phyloP scores from a whole-genome alignment of 1,140 invertebrate genomes.

The Thaumetopoea pityocampa region DNA sequence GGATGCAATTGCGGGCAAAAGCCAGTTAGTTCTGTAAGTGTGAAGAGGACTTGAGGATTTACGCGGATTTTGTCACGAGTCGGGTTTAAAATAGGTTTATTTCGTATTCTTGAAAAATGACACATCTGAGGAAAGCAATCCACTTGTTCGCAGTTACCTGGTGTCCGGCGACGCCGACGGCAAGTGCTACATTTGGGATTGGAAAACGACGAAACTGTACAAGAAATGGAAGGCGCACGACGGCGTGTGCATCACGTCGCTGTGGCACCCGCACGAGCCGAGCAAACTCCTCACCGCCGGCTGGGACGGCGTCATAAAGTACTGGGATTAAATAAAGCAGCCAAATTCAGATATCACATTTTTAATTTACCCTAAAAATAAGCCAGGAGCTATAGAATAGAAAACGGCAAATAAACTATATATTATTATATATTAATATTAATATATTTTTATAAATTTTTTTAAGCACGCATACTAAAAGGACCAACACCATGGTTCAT shows the following conservation, averaged over 20 bases:
- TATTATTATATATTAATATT: conserved; percentile 25
- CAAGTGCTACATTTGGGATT: conserved; percentile 99
- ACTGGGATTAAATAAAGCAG: conserved; percentile 90
- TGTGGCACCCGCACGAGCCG: conserved; percentile 99
- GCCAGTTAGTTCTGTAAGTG: too few relatives aligned
- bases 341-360: conserved; percentile 10
- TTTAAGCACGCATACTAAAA: conserved; percentile 21
- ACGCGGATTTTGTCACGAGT: too few relatives aligned
- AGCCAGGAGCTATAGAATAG: conserved; percentile 53
- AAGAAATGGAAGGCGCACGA: conserved; percentile 99
- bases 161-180: conserved; percentile 99
- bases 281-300: conserved; percentile 97
- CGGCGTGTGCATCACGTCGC: conserved; percentile 93
- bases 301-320: conserved; percentile 99
- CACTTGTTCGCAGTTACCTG: conserved; percentile 86
- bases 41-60: too few relatives aligned
- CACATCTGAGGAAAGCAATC: neutral
- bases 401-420: conserved; percentile 63
- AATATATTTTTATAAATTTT: conserved; percentile 35
- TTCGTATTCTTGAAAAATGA: too few relatives aligned
- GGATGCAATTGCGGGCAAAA: too few relatives aligned
- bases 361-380: conserved; percentile 12
- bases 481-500: conserved; percentile 12
- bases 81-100: too few relatives aligned
- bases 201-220: conserved; percentile 98